Evolutionary conservation across 2,888 invertebrate genomes (phyloP).

Genomic region (Gonocerus acuteangulatus): DNA sequence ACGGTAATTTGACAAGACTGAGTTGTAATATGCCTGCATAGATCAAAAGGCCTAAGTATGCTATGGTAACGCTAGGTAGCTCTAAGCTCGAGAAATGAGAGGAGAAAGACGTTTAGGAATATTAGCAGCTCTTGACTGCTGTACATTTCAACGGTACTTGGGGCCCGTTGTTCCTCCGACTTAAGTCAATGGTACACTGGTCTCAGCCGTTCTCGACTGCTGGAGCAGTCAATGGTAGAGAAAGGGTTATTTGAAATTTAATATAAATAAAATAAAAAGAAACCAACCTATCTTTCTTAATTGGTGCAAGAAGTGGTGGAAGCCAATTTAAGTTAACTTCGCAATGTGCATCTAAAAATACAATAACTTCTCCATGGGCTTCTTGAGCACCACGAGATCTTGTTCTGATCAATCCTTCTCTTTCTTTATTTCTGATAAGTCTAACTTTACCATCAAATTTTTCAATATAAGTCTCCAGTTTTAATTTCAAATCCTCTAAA

Average conservation of each 20-base stretch:
- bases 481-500: conserved; percentile 67
- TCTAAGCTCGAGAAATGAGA: no score
- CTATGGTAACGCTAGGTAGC: no score
- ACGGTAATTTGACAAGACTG: no score
- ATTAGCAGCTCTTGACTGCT: no score
- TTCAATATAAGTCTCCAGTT: conserved; percentile 77
- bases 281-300: conserved; percentile 63
- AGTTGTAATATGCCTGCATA: no score
- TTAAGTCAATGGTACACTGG: no score
- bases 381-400: conserved; percentile 84
- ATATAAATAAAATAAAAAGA: not conserved
- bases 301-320: conserved; percentile 89
- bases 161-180: no score
- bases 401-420: conserved; percentile 90
- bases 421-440: conserved; percentile 74
- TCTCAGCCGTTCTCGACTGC: no score
- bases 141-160: no score
- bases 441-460: conserved; percentile 83
- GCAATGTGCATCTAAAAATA: conserved; percentile 96
- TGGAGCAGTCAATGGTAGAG: no score
- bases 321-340: conserved; percentile 96
- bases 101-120: no score
- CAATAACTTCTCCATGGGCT: conserved; percentile 89
- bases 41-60: no score
- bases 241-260: not conserved